Percentiles rank a stretch among this genome's conserved stretches.
phyloP scores from a whole-genome alignment of 2,888 invertebrate species.

The Morpho helenor region DNA sequence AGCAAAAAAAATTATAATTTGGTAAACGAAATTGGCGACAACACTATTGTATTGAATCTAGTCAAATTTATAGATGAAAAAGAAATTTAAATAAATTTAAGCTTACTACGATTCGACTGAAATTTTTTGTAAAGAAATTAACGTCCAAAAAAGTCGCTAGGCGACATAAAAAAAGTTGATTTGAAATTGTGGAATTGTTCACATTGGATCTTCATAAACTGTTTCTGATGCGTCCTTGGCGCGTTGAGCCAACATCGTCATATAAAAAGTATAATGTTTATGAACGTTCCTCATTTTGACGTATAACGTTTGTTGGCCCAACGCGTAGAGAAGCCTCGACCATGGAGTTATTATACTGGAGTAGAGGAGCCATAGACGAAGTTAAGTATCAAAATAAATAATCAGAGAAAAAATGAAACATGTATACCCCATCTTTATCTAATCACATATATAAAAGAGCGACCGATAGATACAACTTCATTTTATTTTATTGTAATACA shows the following conservation, averaged over 20 bases:
- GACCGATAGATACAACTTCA: too few species aligned
- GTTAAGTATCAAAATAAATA: too few species aligned
- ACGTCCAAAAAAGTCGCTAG: constrained; percentile 71
- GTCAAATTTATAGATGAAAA: constrained; percentile 69
- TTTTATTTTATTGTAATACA: too few species aligned
- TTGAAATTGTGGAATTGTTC: constrained; percentile 73
- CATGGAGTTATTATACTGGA: too few species aligned
- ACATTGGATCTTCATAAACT: constrained; percentile 41
- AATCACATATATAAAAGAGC: too few species aligned
- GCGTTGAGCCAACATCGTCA: not conserved
- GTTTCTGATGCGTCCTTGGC: constrained; percentile 41
- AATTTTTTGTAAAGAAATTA: constrained; percentile 52
- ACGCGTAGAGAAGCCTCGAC: not conserved
- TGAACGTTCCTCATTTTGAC: too few species aligned
- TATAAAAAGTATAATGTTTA: not conserved
- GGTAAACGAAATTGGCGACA: constrained; percentile 56
- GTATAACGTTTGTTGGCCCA: not conserved
- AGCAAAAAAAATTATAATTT: constrained; percentile 42
- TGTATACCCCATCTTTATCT: too few species aligned
- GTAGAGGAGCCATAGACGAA: too few species aligned
- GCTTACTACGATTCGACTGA: constrained; percentile 70
- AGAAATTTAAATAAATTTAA: constrained; percentile 41
- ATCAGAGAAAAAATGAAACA: too few species aligned
- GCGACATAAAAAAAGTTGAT: constrained; percentile 64
- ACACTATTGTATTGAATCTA: constrained; percentile 68